Conservation (phyloP, 1,140 invertebrate genomes). For the Leguminivora glycinivorella region DNA sequence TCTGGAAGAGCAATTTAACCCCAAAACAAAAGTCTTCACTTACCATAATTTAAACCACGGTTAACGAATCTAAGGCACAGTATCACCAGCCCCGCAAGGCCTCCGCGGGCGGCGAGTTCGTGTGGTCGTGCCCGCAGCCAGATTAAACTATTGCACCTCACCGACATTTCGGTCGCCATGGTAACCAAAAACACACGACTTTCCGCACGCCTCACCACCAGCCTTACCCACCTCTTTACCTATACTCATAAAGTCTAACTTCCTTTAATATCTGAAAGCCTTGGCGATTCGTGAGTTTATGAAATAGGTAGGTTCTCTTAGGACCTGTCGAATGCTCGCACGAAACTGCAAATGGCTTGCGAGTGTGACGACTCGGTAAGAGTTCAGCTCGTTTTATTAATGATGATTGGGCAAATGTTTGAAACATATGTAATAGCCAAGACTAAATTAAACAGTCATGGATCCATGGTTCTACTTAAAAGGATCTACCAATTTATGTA, state of each 20-base stretch:
- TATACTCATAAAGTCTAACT: not conserved
- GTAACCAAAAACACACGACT: conserved; percentile 43
- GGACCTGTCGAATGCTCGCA: conserved; percentile 47
- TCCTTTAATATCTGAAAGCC: not conserved
- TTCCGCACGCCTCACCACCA: conserved; percentile 29
- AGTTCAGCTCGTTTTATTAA: not conserved
- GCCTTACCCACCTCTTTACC: not conserved
- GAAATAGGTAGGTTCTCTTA: conserved; percentile 41
- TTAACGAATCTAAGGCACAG: conserved; percentile 24
- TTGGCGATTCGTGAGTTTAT: conserved; percentile 40
- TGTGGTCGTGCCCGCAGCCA: conserved; percentile 65
- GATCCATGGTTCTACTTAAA: not conserved
- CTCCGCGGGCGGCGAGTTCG: conserved; percentile 58
- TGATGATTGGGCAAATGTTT: not conserved
- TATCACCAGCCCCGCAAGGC: conserved; percentile 45
- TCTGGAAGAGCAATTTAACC: too few species aligned
- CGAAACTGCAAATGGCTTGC: conserved; percentile 38
- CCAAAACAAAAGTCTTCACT: not conserved
- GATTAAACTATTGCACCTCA: conserved; percentile 51
- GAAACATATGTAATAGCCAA: not conserved
- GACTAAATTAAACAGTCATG: not conserved
- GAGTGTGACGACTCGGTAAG: not conserved
- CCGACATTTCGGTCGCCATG: conserved; percentile 45
- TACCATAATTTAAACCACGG: not conserved
- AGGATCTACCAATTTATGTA: not conserved